Evolutionary conservation across 2,113 vertebrate genomes (phyloP), one percentile per base, ranked within the genome.

Genomic region (Lipophrys pholis): DNA sequence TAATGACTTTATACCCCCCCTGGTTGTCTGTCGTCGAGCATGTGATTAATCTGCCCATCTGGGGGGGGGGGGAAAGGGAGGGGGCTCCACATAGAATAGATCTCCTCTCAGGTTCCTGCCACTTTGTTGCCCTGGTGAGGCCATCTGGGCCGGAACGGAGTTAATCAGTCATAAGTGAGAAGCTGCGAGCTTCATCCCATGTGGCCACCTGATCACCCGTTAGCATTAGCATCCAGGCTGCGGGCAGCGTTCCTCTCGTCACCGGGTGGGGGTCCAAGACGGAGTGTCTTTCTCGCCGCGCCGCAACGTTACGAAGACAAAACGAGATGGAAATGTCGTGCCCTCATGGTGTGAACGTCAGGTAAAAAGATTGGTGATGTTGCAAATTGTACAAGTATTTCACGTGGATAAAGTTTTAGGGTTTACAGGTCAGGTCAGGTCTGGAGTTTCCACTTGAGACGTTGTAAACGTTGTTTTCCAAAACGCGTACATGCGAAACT

Each of bases 41-140:
- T 53, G 16, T 70, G 83, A 90, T 83, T 69, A 75, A 85, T 91
- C 72, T 73, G 58, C 71, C 56, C 70, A 81, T 80, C 64, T 83
- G 73, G 50, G 68, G 57, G 54, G 9, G 48, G 14, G 53, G 1
- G 11, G 63, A 21, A 49, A 45, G 58, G 17, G 11, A 11, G 61
- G 49, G 42, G 14, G 21, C 45, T 30, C 15, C 54, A 65, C 35
- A 45, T 12, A 64, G 71, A 48, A 80, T 66, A 49, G 46, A 87
- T 87, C 67, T 45, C 67, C 55, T 78, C 64, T 61, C 57, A 10
- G 65, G 73, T 49, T 79, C 39, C 68, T 55, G 69, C 36, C 54
- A 55, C 49, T 78, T 66, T 76, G 60, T 52, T 69, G 69, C 61
- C 56, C 76, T 17, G 49, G 53, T 17, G 76, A 78, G 67, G 66